Evolutionary conservation across 2,797 vertebrate species (phyloP).

Genomic region (Coendou prehensilis): DNA sequence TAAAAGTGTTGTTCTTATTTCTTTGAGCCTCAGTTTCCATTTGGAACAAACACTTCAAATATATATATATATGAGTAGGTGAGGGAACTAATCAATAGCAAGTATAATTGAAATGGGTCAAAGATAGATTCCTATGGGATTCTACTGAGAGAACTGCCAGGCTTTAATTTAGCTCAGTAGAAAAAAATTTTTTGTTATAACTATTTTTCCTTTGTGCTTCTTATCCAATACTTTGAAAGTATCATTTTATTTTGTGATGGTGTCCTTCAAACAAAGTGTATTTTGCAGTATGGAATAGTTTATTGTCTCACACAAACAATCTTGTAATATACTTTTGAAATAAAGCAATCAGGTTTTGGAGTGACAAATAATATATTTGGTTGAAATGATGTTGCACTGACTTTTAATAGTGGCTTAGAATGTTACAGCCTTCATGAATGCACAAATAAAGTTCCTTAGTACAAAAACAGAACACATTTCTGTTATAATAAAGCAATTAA

Average conservation of each 20-base stretch:
- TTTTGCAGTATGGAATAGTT: neutral
- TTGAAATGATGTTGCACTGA: constrained; percentile 5
- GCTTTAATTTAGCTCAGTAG: neutral
- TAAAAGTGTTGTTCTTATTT: neutral
- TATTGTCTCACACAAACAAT: neutral
- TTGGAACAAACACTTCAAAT: neutral
- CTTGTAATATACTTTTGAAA: constrained; percentile 39
- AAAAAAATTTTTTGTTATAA: neutral
- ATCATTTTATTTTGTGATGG: neutral
- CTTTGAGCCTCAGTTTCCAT: neutral
- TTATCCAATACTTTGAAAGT: neutral
- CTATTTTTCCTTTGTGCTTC: neutral
- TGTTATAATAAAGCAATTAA: neutral
- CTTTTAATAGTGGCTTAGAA: neutral
- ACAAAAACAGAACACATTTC: neutral
- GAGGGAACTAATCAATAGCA: neutral
- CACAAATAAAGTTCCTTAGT: neutral
- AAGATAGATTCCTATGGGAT: neutral
- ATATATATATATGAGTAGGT: neutral
- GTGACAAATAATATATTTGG: neutral
- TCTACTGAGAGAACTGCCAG: neutral
- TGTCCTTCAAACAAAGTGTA: neutral
- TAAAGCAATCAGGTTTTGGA: constrained; percentile 1
- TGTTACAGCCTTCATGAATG: neutral
- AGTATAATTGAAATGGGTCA: neutral